These are phyloP conservation scores for Chaetops frenatus DNA, from an alignment of 2,113 vertebrate species.

Conservation along the genomic window DNA sequence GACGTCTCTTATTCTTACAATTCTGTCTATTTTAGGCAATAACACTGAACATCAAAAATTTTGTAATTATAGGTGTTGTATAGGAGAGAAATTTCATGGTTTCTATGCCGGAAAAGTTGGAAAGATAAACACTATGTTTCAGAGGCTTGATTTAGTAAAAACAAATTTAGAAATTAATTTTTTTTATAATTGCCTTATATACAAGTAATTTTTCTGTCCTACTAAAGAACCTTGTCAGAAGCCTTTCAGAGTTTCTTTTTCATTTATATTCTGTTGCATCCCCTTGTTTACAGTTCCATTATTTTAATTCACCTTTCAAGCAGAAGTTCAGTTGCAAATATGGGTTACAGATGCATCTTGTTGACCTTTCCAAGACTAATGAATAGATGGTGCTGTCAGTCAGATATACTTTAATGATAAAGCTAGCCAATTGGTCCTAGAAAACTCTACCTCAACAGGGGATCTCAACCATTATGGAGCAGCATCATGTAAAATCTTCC, in stretches of 20 bases:
- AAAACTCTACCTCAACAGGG: background rate
- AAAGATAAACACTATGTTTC: background rate
- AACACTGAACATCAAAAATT: background rate
- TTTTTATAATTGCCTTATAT: background rate
- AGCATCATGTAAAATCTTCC: background rate
- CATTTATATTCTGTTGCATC: background rate
- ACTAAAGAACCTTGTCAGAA: background rate
- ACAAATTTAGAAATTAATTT: background rate
- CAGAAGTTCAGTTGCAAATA: conserved; percentile 17
- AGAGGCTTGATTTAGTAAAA: background rate
- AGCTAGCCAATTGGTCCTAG: background rate
- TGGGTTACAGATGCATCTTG: background rate
- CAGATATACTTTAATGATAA: background rate
- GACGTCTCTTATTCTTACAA: background rate
- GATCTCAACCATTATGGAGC: background rate
- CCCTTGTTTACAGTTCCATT: conserved; percentile 23
- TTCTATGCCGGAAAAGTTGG: background rate
- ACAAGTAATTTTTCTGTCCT: background rate
- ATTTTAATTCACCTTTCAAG: conserved; percentile 27
- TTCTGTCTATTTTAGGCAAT: background rate
- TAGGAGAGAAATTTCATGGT: background rate
- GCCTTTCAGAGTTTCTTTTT: background rate
- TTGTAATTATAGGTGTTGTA: background rate
- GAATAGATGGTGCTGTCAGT: conserved; percentile 12
- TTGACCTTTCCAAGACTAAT: conserved; percentile 20